Evolutionary conservation across 2,113 vertebrate species (phyloP).

Genomic region (Colossoma macropomum): DNA sequence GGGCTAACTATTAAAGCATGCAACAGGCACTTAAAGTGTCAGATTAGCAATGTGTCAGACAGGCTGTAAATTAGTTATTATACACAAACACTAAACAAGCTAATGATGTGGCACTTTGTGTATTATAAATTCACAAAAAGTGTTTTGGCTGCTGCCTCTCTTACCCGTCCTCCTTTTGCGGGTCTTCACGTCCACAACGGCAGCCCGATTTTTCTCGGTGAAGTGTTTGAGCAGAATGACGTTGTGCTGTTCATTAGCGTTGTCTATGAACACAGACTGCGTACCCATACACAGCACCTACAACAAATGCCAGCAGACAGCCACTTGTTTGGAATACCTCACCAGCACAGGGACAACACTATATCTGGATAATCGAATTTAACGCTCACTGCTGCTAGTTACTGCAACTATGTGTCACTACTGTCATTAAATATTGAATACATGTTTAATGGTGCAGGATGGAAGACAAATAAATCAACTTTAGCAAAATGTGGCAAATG

Average conservation of each 20-base stretch:
- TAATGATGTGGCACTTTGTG: background rate
- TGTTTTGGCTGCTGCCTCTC: background rate
- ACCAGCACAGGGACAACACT: background rate
- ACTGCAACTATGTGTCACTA: background rate
- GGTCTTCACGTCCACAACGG: slow-evolving; percentile 93
- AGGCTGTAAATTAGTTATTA: background rate
- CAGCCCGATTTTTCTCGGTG: slow-evolving; percentile 94
- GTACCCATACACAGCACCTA: slow-evolving; percentile 96
- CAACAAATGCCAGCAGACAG: background rate
- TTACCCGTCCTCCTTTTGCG: slow-evolving; percentile 95
- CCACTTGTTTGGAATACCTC: background rate
- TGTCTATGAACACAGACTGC: slow-evolving; percentile 92
- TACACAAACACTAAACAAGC: background rate
- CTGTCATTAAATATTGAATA: background rate
- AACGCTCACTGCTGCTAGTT: too few species aligned
- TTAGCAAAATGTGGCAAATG: background rate
- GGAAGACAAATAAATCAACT: background rate
- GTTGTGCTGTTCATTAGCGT: slow-evolving; percentile 93
- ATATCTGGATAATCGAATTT: background rate
- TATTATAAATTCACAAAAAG: background rate
- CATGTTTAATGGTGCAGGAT: background rate
- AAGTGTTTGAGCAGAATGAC: slow-evolving; percentile 97
- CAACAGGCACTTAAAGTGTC: background rate
- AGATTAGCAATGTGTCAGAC: background rate
- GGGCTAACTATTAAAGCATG: background rate